Conservation (phyloP, 1,140 invertebrate species). For the Drosophila oshimai region DNA sequence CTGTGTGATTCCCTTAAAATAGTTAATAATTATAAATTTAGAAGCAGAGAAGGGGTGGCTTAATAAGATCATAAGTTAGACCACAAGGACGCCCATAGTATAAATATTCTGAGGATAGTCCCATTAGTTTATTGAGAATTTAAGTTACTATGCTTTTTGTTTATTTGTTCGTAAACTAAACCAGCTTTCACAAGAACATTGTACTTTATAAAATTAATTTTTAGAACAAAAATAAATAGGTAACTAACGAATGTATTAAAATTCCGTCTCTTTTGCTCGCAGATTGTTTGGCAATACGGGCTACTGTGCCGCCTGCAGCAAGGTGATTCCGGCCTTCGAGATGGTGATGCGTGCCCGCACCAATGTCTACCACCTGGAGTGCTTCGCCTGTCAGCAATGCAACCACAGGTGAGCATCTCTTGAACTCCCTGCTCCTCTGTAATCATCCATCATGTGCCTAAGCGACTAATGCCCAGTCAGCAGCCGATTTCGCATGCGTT, state of each 20-base stretch:
- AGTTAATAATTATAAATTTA: too few relatives aligned
- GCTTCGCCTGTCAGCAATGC: constrained; percentile 99
- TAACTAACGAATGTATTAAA: neutral
- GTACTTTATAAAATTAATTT: too few relatives aligned
- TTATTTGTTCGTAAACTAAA: too few relatives aligned
- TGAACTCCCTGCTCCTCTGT: neutral
- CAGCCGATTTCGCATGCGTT: constrained; percentile 40
- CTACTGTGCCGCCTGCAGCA: constrained; percentile 96
- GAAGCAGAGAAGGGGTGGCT: too few relatives aligned
- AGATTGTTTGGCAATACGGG: constrained; percentile 94
- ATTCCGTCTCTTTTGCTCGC: constrained; percentile 27
- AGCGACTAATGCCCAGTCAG: neutral
- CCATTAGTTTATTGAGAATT: too few relatives aligned
- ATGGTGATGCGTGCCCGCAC: constrained; percentile 99
- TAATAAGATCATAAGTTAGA: too few relatives aligned
- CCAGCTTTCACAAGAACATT: too few relatives aligned
- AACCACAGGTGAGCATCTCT: constrained; percentile 93
- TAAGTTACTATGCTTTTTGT: too few relatives aligned
- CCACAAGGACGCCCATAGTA: too few relatives aligned
- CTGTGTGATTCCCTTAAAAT: too few relatives aligned
- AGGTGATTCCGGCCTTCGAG: constrained; percentile 98
- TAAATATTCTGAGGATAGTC: too few relatives aligned
- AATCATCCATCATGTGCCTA: neutral
- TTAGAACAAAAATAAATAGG: too few relatives aligned
- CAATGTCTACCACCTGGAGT: constrained; percentile 98